Conservation (phyloP, 2,113 vertebrate genomes). For the Psettodes erumei region DNA sequence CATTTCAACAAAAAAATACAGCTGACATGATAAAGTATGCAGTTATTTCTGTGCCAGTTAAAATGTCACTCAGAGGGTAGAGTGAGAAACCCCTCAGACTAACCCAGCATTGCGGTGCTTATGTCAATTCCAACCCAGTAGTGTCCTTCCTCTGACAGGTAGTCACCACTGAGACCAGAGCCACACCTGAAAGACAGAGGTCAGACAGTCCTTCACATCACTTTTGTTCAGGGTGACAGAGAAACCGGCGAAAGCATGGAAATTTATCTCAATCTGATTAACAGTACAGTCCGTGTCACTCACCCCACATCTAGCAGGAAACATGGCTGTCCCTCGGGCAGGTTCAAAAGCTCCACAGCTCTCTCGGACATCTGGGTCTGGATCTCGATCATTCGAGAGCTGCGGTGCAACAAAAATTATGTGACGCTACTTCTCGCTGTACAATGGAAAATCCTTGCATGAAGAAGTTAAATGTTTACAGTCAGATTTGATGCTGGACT, state of each 20-base stretch:
- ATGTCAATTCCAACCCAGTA: slow-evolving; percentile 96
- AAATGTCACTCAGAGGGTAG: too few relatives aligned
- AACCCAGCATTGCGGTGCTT: slow-evolving; percentile 95
- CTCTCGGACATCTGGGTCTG: slow-evolving; percentile 95
- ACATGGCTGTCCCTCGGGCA: slow-evolving; percentile 88
- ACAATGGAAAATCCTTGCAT: neutral
- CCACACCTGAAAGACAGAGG: slow-evolving; percentile 86
- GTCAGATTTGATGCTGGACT: neutral
- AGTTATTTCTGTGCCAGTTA: neutral
- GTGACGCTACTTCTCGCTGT: neutral
- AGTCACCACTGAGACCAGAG: slow-evolving; percentile 94
- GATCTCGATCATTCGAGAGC: slow-evolving; percentile 94
- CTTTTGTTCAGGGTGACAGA: neutral
- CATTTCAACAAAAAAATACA: neutral
- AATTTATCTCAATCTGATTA: neutral
- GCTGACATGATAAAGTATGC: neutral
- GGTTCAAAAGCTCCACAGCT: slow-evolving; percentile 90
- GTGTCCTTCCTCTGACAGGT: slow-evolving; percentile 91
- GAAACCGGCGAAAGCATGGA: neutral
- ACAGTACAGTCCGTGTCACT: slow-evolving; percentile 7
- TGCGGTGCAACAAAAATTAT: slow-evolving; percentile 54
- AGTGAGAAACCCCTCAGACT: slow-evolving; percentile 64
- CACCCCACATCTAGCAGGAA: slow-evolving; percentile 94
- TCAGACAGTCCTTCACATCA: neutral
- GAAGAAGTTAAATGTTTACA: neutral